Evolutionary conservation across 2,113 vertebrate genomes (phyloP).

Genomic region (Craseonycteris thonglongyai): DNA sequence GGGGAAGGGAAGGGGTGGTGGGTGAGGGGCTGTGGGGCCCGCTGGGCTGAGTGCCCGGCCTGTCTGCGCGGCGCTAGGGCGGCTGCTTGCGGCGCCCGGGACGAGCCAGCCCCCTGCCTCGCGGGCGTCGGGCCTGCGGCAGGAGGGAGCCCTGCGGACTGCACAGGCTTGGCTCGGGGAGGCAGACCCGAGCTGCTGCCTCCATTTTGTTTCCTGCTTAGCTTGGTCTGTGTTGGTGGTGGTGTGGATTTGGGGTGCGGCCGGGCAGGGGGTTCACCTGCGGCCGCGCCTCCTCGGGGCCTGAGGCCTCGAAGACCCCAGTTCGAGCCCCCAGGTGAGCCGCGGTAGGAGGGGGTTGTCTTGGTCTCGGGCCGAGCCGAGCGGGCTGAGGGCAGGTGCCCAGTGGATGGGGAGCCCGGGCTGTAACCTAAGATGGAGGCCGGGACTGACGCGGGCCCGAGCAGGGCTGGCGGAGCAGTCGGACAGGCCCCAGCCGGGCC

Average conservation of each 20-base stretch:
- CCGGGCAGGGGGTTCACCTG: slow-evolving; percentile 62
- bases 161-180: slow-evolving; percentile 57
- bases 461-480: slow-evolving; percentile 17
- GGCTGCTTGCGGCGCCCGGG: slow-evolving; percentile 14
- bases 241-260: slow-evolving; percentile 69
- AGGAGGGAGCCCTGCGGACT: slow-evolving; percentile 53
- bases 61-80: slow-evolving; percentile 8
- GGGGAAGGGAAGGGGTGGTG: slow-evolving; percentile 40
- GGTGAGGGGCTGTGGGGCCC: slow-evolving; percentile 50
- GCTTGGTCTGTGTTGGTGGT: slow-evolving; percentile 67
- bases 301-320: slow-evolving; percentile 66
- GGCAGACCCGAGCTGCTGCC: slow-evolving; percentile 70
- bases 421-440: slow-evolving; percentile 76
- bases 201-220: slow-evolving; percentile 76
- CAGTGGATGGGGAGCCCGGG: slow-evolving; percentile 63
- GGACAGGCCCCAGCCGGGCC: slow-evolving; percentile 46
- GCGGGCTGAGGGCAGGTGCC: slow-evolving; percentile 67
- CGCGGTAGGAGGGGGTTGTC: slow-evolving; percentile 21
- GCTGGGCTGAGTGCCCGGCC: slow-evolving; percentile 32
- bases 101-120: slow-evolving; percentile 17
- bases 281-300: slow-evolving; percentile 41
- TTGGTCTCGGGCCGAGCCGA: slow-evolving; percentile 42
- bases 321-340: slow-evolving; percentile 65
- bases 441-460: slow-evolving; percentile 64
- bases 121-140: slow-evolving; percentile 65